A percentile compares a stretch with the other conserved stretches of the same genome.
Evolutionary conservation across 2,797 vertebrate genomes (phyloP).

Genomic region (Typhlichthys subterraneus): DNA sequence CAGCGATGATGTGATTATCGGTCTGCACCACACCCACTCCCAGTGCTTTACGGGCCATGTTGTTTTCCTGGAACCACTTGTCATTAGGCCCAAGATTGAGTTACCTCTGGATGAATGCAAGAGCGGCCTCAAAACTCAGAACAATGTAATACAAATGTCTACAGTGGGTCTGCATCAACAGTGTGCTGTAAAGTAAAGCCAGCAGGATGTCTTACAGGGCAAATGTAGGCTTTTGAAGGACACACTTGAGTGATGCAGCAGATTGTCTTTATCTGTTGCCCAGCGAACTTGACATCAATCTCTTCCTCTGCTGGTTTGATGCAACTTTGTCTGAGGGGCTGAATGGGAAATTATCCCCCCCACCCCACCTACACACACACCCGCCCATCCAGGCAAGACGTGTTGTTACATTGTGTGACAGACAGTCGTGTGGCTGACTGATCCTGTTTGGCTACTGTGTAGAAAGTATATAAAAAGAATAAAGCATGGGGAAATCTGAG

Average conservation of each 20-base stretch:
- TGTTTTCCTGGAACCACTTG: conserved; percentile 31
- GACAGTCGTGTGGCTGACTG: conserved; percentile 19
- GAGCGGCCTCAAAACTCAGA: not conserved
- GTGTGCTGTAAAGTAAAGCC: no score
- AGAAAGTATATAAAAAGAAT: conserved; percentile 22
- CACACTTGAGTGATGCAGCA: conserved; percentile 69
- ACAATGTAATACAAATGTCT: not conserved
- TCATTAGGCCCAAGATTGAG: conserved; percentile 17
- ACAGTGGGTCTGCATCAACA: no score
- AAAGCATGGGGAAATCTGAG: conserved; percentile 67
- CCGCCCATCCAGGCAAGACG: conserved; percentile 14
- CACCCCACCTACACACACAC: not conserved
- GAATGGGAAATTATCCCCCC: conserved; percentile 50
- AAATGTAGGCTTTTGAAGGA: no score
- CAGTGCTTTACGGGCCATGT: conserved; percentile 25
- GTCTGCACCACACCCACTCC: conserved; percentile 43
- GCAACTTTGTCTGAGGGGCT: conserved; percentile 35
- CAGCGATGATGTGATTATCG: conserved; percentile 45
- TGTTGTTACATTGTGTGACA: conserved; percentile 26
- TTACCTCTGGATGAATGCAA: conserved; percentile 6
- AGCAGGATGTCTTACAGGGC: no score
- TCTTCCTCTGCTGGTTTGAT: conserved; percentile 38
- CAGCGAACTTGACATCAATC: conserved; percentile 74
- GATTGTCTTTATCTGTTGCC: conserved; percentile 69
- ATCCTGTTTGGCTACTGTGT: conserved; percentile 27